Percentiles rank a stretch among this genome's conserved stretches.
These are phyloP conservation scores for Danaus chrysippus DNA, from an alignment of 2,888 invertebrate species.

Conservation along the genomic window DNA sequence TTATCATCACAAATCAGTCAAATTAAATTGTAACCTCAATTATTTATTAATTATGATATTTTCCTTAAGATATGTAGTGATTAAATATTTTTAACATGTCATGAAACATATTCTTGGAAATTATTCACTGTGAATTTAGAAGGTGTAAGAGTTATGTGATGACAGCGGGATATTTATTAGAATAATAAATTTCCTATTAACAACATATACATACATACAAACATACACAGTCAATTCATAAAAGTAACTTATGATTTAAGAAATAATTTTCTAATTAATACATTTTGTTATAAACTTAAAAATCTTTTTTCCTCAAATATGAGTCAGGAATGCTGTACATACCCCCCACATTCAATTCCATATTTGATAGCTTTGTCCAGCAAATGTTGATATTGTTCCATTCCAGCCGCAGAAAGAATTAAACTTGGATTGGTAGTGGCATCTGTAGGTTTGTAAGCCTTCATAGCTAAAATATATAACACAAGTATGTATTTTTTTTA, in stretches of 20 bases:
- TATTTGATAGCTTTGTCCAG: constrained; percentile 94
- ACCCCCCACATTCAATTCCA: constrained; percentile 80
- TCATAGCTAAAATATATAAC: constrained; percentile 86
- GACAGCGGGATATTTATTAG: too few relatives aligned
- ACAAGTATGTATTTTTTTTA: not conserved
- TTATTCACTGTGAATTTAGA: too few relatives aligned
- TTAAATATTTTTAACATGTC: too few relatives aligned
- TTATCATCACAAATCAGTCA: constrained; percentile 5
- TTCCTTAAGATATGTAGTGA: too few relatives aligned
- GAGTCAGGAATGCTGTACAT: constrained; percentile 21
- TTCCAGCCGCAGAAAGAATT: constrained; percentile 94
- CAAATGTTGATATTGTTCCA: constrained; percentile 95
- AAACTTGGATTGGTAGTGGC: constrained; percentile 99
- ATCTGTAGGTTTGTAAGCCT: constrained; percentile 98
- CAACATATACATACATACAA: too few relatives aligned
- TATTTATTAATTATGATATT: not conserved
- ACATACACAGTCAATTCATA: too few relatives aligned
- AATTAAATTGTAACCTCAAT: not conserved
- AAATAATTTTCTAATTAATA: too few relatives aligned
- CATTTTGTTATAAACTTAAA: too few relatives aligned
- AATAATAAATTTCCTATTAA: too few relatives aligned
- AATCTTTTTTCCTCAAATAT: not conserved
- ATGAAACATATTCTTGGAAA: too few relatives aligned
- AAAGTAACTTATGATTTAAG: too few relatives aligned
- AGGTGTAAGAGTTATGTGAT: too few relatives aligned